Percentiles rank a stretch among this genome's conserved stretches.
Conservation (phyloP, 1,140 invertebrate species). For the Periplaneta americana region DNA sequence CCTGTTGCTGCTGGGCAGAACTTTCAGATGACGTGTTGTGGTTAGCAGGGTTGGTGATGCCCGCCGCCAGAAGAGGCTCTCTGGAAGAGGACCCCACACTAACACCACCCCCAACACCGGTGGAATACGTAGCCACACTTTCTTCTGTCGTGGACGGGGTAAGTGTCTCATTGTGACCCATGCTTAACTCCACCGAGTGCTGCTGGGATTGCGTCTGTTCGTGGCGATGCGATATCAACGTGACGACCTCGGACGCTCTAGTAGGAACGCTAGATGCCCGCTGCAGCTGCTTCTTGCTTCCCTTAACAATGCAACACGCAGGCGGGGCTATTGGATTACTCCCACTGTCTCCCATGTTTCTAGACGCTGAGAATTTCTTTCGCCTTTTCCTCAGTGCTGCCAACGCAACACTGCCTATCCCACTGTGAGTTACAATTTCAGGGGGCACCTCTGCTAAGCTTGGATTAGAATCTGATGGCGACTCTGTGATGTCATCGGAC, state of each 20-base stretch:
- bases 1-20: not conserved
- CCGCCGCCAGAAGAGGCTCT: not conserved
- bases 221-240: not conserved
- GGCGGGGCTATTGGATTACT: conserved; percentile 28
- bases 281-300: conserved; percentile 40
- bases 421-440: not conserved
- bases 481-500: conserved; percentile 35
- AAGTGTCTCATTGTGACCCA: conserved; percentile 22
- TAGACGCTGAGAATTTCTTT: conserved; percentile 71
- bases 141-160: conserved; percentile 49
- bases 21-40: conserved; percentile 3
- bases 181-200: not conserved
- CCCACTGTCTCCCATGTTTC: conserved; percentile 32
- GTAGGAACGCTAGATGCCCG: conserved; percentile 55
- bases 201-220: conserved; percentile 4
- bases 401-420: conserved; percentile 41
- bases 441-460: conserved; percentile 32
- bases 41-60: not conserved
- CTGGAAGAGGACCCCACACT: not conserved
- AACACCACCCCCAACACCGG: conserved; percentile 9
- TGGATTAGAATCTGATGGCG: conserved; percentile 41
- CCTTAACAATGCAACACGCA: conserved; percentile 26
- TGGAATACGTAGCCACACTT: conserved; percentile 34
- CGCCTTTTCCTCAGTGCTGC: conserved; percentile 67
- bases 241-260: conserved; percentile 26